phyloP scores from a whole-genome alignment of 2,888 invertebrate species.

The Chalcosyrphus nemorum region DNA sequence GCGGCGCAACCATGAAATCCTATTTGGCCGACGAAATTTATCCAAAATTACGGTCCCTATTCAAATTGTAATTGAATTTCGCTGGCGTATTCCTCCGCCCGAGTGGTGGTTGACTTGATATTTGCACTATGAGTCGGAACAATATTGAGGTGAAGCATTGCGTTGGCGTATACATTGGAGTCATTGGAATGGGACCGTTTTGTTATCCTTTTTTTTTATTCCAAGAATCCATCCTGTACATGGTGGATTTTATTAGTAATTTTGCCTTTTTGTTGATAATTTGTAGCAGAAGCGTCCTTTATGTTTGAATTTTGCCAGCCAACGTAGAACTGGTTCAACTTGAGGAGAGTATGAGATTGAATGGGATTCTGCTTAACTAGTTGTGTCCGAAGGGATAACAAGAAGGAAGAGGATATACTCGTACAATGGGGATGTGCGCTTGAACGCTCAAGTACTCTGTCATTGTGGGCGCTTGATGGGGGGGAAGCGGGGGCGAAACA shows the following conservation, averaged over 20 bases:
- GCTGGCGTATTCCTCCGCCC: slow-evolving; percentile 10
- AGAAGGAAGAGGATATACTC: not conserved
- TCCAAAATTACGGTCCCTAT: slow-evolving; percentile 32
- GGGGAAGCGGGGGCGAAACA: not conserved
- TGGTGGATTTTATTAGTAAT: slow-evolving; percentile 28
- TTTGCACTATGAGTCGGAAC: slow-evolving; percentile 17
- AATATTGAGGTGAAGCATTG: not conserved
- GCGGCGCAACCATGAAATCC: not conserved
- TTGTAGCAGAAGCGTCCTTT: not conserved
- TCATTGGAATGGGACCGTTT: not conserved
- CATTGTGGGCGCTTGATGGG: not conserved
- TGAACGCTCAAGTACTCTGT: not conserved
- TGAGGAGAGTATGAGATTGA: not conserved
- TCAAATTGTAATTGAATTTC: slow-evolving; percentile 54
- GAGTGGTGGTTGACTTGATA: slow-evolving; percentile 37
- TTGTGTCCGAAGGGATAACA: not conserved
- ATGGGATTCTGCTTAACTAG: not conserved
- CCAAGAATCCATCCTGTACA: not conserved
- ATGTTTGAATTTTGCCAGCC: not conserved
- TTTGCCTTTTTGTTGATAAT: slow-evolving; percentile 2
- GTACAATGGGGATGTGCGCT: slow-evolving; percentile 4
- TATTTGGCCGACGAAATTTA: slow-evolving; percentile 36
- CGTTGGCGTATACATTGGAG: not conserved
- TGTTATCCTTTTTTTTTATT: slow-evolving; percentile 6
- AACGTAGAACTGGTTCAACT: not conserved